A percentile compares a stretch with the other conserved stretches of the same genome.
phyloP scores from a whole-genome alignment of 2,888 invertebrate genomes.

The Drosophila limbata region DNA sequence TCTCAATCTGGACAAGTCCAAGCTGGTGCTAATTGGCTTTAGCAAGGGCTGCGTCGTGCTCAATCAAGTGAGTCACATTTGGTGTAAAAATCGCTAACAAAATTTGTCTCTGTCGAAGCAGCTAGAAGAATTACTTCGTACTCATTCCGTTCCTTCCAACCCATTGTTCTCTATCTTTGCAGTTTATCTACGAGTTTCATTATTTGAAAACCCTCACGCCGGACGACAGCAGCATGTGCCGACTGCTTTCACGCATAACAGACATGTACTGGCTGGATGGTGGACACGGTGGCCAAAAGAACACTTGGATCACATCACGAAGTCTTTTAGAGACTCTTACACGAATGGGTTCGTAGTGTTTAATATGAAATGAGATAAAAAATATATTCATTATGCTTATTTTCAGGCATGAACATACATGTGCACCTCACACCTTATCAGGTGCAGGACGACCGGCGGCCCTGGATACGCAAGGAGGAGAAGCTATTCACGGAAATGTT shows the following conservation, averaged over 20 bases:
- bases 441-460: conserved; percentile 91
- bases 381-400: neutral
- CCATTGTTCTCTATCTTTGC: conserved; percentile 31
- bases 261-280: conserved; percentile 96
- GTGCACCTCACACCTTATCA: conserved; percentile 97
- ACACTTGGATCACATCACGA: conserved; percentile 94
- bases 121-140: neutral
- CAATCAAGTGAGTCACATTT: conserved; percentile 88
- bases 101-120: conserved; percentile 17
- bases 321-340: conserved; percentile 90
- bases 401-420: conserved; percentile 89
- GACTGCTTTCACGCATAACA: conserved; percentile 89
- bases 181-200: conserved; percentile 94
- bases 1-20: conserved; percentile 87
- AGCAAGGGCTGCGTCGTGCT: conserved; percentile 97
- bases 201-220: conserved; percentile 89
- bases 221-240: conserved; percentile 88
- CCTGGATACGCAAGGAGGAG: conserved; percentile 95
- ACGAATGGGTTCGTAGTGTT: conserved; percentile 87
- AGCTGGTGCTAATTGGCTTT: conserved; percentile 91
- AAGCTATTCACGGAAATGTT: conserved; percentile 90
- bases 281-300: conserved; percentile 94
- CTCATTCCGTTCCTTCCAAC: neutral
- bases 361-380: neutral
- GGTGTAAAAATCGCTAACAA: conserved; percentile 83